Evolutionary conservation across 2,888 invertebrate genomes (phyloP), one percentile per base, ranked within the genome.

Genomic region (Antheraea assamensis): DNA sequence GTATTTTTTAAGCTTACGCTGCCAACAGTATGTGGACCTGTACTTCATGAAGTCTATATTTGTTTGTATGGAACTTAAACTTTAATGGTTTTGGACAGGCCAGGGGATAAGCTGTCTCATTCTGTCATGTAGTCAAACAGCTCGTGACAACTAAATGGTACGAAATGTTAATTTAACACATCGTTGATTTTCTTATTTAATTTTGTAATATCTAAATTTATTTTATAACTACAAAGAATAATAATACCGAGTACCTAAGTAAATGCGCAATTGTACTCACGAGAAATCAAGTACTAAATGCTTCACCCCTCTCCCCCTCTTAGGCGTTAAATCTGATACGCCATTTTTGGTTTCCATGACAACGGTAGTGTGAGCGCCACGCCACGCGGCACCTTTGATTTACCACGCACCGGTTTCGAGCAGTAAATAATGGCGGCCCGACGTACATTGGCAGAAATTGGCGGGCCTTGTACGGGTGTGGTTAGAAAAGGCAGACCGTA

Each of bases 301-400:
- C 42, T 42, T 35, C 35, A n/a, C 42, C 4, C 42, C 42, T 27
- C 70, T 42, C 27, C 70, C 87, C 87, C 87, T 86, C 88, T 87
- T 85, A 84, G 85, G 87, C 82, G 82, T 83, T 81, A 80, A 81
- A 92, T 92, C 92, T 83, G 93, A 93, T 93, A 92, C 80, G 88
- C 92, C 84, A 79, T 83, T 91, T 68, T 88, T 87, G 87, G 90
- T 80, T 76, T 77, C 77, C 78, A 84, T 85, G 87, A 86, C 88
- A 88, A 87, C 87, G 82, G 87, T 81, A 87, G 88, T 88, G 90
- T 82, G 84, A 88, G 83, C 73, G 73, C 73, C 73, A 73, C 78
- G 66, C 66, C 66, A 75, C 77, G 90, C 91, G 91, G 90, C 81
- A 72, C 87, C 86, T 91, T 93, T 93, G 91, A 93, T 91, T 89